Conservation (phyloP, 2,113 vertebrate species). For the Seriola quinqueradiata region DNA sequence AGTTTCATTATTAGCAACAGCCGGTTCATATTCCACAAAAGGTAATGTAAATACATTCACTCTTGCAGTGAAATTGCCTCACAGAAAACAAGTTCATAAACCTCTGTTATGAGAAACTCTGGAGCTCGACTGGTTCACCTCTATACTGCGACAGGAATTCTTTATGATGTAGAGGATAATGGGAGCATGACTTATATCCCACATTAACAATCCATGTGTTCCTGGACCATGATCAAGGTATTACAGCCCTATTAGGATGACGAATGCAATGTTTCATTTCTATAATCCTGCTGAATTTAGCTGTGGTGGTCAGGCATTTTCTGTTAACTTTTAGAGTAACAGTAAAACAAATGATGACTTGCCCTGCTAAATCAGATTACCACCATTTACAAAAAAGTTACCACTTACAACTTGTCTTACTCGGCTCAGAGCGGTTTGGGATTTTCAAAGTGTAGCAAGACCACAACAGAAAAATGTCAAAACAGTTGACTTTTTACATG, state of each 20-base stretch:
- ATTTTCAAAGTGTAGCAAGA: background rate
- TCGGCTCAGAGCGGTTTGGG: background rate
- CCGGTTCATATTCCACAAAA: conserved; percentile 44
- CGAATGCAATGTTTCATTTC: conserved; percentile 26
- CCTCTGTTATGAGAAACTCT: conserved; percentile 28
- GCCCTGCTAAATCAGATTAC: background rate
- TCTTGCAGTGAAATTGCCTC: conserved; percentile 17
- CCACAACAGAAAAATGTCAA: background rate
- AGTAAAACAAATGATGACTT: conserved; percentile 23
- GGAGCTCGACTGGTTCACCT: conserved; percentile 2
- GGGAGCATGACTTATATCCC: conserved; percentile 9
- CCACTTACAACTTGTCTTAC: background rate
- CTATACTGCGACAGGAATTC: conserved; percentile 10
- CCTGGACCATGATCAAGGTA: conserved; percentile 12
- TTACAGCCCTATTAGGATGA: conserved; percentile 3
- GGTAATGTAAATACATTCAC: conserved; percentile 59
- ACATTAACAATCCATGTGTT: conserved; percentile 13
- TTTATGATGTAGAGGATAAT: conserved; percentile 22
- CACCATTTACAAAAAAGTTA: background rate
- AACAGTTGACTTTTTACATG: background rate
- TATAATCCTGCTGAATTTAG: conserved; percentile 16
- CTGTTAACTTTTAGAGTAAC: conserved; percentile 8
- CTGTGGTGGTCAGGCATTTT: background rate
- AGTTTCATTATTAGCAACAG: background rate
- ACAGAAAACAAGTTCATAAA: conserved; percentile 40